Conservation (phyloP, 2,113 vertebrate genomes). For the Scomber colias region DNA sequence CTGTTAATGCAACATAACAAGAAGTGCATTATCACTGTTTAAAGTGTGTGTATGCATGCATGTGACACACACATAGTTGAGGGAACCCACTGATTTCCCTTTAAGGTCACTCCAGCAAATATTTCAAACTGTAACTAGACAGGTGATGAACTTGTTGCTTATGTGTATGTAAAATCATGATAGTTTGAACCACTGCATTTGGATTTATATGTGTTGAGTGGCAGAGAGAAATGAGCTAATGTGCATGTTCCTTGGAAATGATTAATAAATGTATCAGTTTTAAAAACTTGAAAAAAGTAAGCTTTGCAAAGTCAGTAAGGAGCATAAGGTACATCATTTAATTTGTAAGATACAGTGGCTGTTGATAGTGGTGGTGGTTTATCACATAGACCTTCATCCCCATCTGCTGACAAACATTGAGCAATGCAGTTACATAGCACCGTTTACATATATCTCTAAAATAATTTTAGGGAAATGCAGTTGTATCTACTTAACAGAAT, state of each 20-base stretch:
- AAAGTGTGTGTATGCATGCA: neutral
- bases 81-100: neutral
- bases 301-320: neutral
- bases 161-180: neutral
- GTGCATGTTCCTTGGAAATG: neutral
- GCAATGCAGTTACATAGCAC: neutral
- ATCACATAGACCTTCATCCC: slow-evolving; percentile 11
- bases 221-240: neutral
- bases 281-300: neutral
- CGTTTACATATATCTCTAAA: neutral
- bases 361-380: neutral
- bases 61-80: neutral
- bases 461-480: neutral
- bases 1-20: neutral
- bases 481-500: neutral
- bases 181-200: neutral
- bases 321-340: neutral
- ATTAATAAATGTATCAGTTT: too few relatives aligned
- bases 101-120: neutral
- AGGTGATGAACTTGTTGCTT: neutral
- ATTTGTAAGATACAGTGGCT: neutral
- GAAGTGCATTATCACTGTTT: neutral
- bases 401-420: slow-evolving; percentile 55
- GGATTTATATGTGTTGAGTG: neutral
- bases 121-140: neutral